Evolutionary conservation across 1,140 invertebrate species (phyloP).

Genomic region (Cydia splendana): DNA sequence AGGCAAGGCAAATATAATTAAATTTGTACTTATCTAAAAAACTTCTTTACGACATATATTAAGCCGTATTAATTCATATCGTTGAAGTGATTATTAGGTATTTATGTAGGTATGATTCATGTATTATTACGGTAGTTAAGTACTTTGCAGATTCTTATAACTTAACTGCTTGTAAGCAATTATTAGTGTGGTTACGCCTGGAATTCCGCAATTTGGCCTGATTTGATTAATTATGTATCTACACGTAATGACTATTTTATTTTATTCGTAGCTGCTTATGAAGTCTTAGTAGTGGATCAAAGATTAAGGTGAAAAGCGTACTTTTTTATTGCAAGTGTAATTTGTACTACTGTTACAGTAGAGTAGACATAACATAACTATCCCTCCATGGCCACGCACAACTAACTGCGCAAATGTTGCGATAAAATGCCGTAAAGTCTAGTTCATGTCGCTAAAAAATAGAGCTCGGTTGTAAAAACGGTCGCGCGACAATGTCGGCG

Average conservation of each 20-base stretch:
- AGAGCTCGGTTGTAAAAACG: conserved; percentile 42
- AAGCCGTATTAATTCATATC: too few species aligned
- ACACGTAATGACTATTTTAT: too few species aligned
- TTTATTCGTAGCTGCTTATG: too few species aligned
- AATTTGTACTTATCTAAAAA: too few species aligned
- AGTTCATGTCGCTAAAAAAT: conserved; percentile 39
- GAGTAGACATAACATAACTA: neutral
- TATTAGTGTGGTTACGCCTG: too few species aligned
- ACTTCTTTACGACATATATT: too few species aligned
- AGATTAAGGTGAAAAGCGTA: neutral
- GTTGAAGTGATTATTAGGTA: too few species aligned
- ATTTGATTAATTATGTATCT: too few species aligned
- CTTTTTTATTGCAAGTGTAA: neutral
- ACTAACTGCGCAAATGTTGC: conserved; percentile 9
- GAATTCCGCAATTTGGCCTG: too few species aligned
- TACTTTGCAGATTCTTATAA: neutral
- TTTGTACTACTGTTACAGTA: neutral
- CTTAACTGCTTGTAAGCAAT: neutral
- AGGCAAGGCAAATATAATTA: neutral
- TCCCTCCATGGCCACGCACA: neutral
- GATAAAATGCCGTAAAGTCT: conserved; percentile 15
- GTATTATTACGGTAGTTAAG: neutral
- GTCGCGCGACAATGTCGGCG: conserved; percentile 50
- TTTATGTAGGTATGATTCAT: neutral
- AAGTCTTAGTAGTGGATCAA: too few species aligned